Percentiles rank a stretch among this genome's conserved stretches.
phyloP scores from a whole-genome alignment of 2,888 invertebrate species.

The Drosophila macrospina region DNA sequence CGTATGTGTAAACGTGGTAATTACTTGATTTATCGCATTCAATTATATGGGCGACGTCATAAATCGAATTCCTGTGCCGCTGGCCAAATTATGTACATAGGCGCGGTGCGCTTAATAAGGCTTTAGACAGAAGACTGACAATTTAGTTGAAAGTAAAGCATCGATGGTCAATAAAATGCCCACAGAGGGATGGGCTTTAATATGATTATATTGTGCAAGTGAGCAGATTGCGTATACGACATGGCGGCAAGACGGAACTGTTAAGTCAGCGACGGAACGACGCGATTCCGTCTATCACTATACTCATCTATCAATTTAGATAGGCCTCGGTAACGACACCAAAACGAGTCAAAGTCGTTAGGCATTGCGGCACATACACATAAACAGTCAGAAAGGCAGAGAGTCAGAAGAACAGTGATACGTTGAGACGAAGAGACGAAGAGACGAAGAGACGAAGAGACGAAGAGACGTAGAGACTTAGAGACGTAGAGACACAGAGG shows the following conservation, averaged over 20 bases:
- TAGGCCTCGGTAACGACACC: slow-evolving; percentile 52
- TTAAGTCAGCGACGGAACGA: slow-evolving; percentile 46
- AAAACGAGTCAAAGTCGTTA: slow-evolving; percentile 60
- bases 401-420: slow-evolving; percentile 9
- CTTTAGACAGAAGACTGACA: slow-evolving; percentile 16
- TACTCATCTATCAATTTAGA: slow-evolving; percentile 76
- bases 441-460: not conserved
- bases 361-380: slow-evolving; percentile 23
- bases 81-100: slow-evolving; percentile 37
- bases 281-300: slow-evolving; percentile 69
- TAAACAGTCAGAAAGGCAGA: slow-evolving; percentile 16
- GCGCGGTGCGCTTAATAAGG: slow-evolving; percentile 44
- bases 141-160: slow-evolving; percentile 45
- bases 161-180: slow-evolving; percentile 64
- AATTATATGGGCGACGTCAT: slow-evolving; percentile 35
- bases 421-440: not conserved
- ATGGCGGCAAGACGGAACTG: slow-evolving; percentile 28
- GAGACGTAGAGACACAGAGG: not conserved
- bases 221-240: slow-evolving; percentile 52
- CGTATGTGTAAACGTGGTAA: slow-evolving; percentile 14
- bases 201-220: slow-evolving; percentile 34
- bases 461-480: too few relatives aligned
- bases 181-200: slow-evolving; percentile 31
- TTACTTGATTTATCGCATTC: slow-evolving; percentile 55
- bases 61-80: slow-evolving; percentile 41